phyloP scores from a whole-genome alignment of 1,140 invertebrate genomes.

The Tetranychus urticae region DNA sequence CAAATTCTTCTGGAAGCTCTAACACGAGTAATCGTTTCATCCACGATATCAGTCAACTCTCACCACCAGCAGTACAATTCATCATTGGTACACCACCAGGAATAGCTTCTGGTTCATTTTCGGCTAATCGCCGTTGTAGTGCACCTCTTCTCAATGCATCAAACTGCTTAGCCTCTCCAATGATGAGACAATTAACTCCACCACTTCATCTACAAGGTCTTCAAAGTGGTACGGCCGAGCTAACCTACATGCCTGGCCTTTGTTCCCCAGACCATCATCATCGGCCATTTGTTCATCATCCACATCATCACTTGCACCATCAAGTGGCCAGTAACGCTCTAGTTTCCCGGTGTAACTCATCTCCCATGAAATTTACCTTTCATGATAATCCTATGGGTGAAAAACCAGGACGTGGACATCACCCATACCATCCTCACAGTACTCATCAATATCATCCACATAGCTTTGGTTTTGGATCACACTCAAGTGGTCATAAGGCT shows the following conservation, averaged over 20 bases:
- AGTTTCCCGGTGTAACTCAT: neutral
- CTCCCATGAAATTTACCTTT: neutral
- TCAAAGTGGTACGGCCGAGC: neutral
- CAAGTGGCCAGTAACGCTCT: neutral
- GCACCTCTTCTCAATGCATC: neutral
- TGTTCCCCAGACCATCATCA: neutral
- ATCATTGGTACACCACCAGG: conserved; percentile 6
- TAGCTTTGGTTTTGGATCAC: neutral
- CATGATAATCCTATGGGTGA: neutral
- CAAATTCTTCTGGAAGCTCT: conserved; percentile 2
- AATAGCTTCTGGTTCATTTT: neutral
- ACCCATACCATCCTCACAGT: neutral
- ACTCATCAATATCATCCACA: neutral
- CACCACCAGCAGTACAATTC: conserved; percentile 9
- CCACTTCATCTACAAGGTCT: neutral
- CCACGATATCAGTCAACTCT: conserved; percentile 9
- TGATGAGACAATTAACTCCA: neutral
- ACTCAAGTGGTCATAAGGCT: neutral
- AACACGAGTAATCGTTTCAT: neutral
- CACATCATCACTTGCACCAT: neutral
- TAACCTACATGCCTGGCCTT: neutral
- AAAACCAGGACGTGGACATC: neutral
- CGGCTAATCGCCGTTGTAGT: neutral
- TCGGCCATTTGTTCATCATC: neutral
- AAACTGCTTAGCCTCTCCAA: neutral